Conservation (phyloP, 2,113 vertebrate species). For the Dermatemys mawii region DNA sequence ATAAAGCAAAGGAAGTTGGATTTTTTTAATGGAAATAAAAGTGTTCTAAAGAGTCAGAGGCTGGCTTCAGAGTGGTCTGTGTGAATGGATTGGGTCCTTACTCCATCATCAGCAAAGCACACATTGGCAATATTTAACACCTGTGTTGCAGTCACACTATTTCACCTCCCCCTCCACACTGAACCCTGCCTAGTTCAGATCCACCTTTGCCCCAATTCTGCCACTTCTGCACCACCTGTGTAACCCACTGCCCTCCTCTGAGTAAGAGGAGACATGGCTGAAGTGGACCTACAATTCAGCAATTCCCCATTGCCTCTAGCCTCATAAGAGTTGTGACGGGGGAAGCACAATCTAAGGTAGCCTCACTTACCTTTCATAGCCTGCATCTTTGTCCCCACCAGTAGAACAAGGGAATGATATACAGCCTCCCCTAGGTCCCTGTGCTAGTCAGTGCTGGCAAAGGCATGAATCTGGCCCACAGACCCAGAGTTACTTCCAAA, state of each 20-base stretch:
- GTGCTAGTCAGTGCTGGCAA: too few relatives aligned
- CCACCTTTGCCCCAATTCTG: not conserved
- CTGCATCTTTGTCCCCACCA: not conserved
- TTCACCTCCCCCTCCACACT: not conserved
- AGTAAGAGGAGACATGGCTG: not conserved
- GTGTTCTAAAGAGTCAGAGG: not conserved
- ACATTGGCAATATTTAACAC: not conserved
- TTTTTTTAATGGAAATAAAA: not conserved
- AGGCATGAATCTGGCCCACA: not conserved
- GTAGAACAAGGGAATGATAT: not conserved
- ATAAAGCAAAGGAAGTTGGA: not conserved
- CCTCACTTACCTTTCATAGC: not conserved
- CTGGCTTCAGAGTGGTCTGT: not conserved
- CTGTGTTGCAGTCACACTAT: not conserved
- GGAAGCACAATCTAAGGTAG: not conserved
- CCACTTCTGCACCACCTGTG: not conserved
- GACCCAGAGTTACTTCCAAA: not conserved
- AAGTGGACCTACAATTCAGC: not conserved
- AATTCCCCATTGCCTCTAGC: not conserved
- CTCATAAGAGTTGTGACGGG: not conserved
- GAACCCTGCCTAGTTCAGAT: not conserved
- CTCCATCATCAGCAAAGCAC: not conserved
- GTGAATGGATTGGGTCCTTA: not conserved
- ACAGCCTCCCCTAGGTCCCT: not conserved
- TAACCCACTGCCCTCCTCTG: too few relatives aligned